Conservation (phyloP, 2,113 vertebrate genomes). For the Mobula hypostoma region DNA sequence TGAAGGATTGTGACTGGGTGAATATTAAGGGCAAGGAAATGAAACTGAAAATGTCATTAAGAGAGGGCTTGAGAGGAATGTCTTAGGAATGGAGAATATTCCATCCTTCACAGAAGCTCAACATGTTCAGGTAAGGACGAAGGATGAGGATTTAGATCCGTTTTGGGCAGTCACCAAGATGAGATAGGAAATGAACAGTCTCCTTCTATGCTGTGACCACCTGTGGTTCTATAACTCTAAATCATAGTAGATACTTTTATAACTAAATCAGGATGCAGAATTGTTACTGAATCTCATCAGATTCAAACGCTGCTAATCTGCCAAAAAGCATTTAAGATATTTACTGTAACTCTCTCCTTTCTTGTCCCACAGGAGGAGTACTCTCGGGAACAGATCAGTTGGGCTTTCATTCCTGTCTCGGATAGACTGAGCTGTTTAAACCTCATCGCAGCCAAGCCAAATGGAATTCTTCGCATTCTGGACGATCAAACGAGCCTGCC, state of each 20-base stretch:
- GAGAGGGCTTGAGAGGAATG: background rate
- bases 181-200: background rate
- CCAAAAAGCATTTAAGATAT: background rate
- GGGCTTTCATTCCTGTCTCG: constrained; percentile 60
- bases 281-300: background rate
- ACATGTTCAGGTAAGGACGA: background rate
- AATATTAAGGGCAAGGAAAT: background rate
- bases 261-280: background rate
- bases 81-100: background rate
- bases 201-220: background rate
- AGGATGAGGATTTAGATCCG: background rate
- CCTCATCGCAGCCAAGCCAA: constrained; percentile 67
- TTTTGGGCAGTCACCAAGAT: background rate
- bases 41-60: background rate
- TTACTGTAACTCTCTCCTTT: background rate
- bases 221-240: no score
- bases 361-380: constrained; percentile 69
- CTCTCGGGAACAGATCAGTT: constrained; percentile 65
- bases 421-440: constrained; percentile 64
- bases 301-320: background rate
- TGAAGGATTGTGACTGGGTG: background rate
- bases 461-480: constrained; percentile 76
- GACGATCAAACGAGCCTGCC: constrained; percentile 77
- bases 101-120: no score
- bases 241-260: background rate